phyloP scores from a whole-genome alignment of 2,888 invertebrate species.

The Papilio protenor region DNA sequence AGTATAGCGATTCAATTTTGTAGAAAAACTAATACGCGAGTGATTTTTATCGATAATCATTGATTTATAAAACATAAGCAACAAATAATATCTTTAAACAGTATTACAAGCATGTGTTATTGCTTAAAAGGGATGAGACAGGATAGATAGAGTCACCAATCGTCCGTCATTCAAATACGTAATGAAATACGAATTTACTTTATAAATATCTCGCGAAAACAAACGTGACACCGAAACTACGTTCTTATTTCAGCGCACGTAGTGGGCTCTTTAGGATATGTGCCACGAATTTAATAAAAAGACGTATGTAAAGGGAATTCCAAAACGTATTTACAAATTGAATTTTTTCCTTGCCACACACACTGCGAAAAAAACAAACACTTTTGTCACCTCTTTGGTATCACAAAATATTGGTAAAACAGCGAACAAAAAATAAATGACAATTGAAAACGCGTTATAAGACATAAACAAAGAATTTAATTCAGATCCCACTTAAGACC shows the following conservation, averaged over 20 bases:
- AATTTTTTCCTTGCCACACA: not conserved
- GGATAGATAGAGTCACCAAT: not conserved
- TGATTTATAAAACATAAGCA: not conserved
- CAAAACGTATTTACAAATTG: slow-evolving; percentile 16
- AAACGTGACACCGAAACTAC: slow-evolving; percentile 20
- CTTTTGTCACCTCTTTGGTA: not conserved
- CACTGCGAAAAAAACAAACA: not conserved
- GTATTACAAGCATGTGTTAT: not conserved
- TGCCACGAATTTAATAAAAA: slow-evolving; percentile 31
- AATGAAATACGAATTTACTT: not conserved
- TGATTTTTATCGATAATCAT: not conserved
- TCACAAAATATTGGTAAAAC: no score
- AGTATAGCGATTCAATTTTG: not conserved
- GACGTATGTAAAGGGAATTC: slow-evolving; percentile 24
- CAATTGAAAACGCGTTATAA: no score
- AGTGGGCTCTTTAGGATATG: slow-evolving; percentile 17
- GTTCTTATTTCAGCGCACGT: slow-evolving; percentile 24
- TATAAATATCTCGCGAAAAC: slow-evolving; percentile 4
- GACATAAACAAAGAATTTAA: no score
- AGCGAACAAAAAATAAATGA: no score
- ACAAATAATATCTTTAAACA: not conserved
- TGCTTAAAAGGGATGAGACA: not conserved
- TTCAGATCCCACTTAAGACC: no score
- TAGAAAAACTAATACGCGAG: not conserved
- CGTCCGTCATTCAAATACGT: not conserved